Evolutionary conservation across 2,888 invertebrate species (phyloP), one percentile per base, ranked within the genome.

Genomic region (Aquatica leii): DNA sequence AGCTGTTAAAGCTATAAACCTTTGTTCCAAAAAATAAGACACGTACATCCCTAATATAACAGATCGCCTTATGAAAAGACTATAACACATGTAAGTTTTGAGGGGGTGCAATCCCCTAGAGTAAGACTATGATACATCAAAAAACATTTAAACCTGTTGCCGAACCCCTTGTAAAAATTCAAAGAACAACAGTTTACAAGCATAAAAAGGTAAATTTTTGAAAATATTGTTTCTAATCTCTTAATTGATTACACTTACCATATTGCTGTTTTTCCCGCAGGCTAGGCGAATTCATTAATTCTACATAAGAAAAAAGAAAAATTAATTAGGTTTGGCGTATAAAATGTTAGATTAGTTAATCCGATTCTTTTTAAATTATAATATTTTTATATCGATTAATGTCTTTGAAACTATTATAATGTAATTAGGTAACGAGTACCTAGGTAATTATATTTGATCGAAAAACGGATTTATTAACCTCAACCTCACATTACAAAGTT

Each of bases 91-190:
- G 66, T 62, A 68, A 62, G 55, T 62, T 62, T 56, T 51, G 59
- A 40, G 68, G 70, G 74, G 74, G 72, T 69, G 68, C 55, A 64
- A 66, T 69, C 67, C 73, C 74, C 76, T 68, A 66, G 69, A 60
- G 76, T 71, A 75, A 73, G 72, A 75, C 73, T 73, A 72, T 66
- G 73, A 73, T 77, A 24, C 24, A 77, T 77, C 75, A 78, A 77
- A 77, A 77, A 75, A 71, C 78, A 78, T 78, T 78, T 78, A 76
- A 79, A 79, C 79, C 79, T 79, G 79, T 78, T 79, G 78, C 77
- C 66, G 70, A 68, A 71, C 71, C 71, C 46, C 18, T 17, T 15
- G 43, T 18, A 72, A 73, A 69, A 70, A 61, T 49, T 40, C 70
- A 66, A 62, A 59, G 69, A 67, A 68, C 59, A 66, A 62, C 52